Conservation (phyloP, 1,140 invertebrate genomes). For the Anoplolepis gracilipes region DNA sequence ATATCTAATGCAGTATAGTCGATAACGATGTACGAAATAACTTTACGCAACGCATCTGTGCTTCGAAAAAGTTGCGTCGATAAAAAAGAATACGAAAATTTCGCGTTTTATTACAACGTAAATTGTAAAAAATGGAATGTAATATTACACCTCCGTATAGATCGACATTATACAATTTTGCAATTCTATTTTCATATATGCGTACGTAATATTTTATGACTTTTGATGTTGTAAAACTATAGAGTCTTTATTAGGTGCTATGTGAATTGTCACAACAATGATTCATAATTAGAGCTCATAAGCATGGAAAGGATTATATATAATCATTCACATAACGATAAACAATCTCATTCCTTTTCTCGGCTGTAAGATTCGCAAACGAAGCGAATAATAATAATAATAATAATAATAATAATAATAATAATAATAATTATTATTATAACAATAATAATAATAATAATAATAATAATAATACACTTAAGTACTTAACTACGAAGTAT, state of each 20-base stretch:
- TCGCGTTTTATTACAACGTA: neutral
- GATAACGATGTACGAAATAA: constrained; percentile 32
- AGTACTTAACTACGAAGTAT: constrained; percentile 22
- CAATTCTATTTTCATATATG: neutral
- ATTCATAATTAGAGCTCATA: neutral
- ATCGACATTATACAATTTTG: neutral
- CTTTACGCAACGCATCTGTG: constrained; percentile 1
- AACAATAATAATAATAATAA: too few relatives aligned
- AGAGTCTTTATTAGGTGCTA: neutral
- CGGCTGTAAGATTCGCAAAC: constrained; percentile 33
- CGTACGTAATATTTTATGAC: neutral
- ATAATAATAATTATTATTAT: too few relatives aligned
- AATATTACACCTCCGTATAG: neutral
- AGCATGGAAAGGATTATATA: constrained; percentile 35
- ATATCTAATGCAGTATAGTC: constrained; percentile 32
- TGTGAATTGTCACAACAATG: constrained; percentile 26
- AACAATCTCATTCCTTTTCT: constrained; percentile 27
- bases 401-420: constrained; percentile 55
- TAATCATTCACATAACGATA: constrained; percentile 38
- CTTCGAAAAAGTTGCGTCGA: neutral
- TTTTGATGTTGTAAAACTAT: neutral
- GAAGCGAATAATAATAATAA: constrained; percentile 51
- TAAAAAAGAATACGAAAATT: neutral
- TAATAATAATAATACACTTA: constrained; percentile 56
- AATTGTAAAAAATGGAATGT: neutral